Conservation (phyloP, 35 echinoderm and acorn worm genomes). For the Acanthaster planci region DNA sequence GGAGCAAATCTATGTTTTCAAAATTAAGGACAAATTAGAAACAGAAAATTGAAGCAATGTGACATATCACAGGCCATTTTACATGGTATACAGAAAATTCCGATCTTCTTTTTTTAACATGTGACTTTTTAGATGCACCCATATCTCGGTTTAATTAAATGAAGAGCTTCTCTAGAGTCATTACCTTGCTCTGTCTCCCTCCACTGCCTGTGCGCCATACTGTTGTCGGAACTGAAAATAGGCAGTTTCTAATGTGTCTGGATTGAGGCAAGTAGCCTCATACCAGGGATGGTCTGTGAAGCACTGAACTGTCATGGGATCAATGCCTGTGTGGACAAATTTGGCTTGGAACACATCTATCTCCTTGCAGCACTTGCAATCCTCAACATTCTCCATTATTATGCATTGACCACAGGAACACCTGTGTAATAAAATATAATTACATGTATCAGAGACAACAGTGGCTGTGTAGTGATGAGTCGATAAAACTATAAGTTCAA, state of each 20-base stretch:
- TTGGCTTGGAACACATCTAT: background rate
- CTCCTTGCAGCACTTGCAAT: slow-evolving; percentile 6
- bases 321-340: background rate
- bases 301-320: background rate
- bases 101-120: too few species aligned
- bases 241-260: background rate
- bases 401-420: background rate
- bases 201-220: background rate
- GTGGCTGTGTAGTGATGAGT: too few species aligned
- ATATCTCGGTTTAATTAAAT: too few species aligned
- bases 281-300: slow-evolving; percentile 17
- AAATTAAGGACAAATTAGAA: too few species aligned
- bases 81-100: too few species aligned
- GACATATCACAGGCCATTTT: too few species aligned
- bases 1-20: too few species aligned
- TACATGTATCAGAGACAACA: background rate
- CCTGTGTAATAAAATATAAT: background rate
- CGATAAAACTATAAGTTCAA: too few species aligned
- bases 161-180: too few species aligned
- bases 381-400: background rate
- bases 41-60: too few species aligned
- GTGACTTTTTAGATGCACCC: too few species aligned
- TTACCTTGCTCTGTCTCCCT: background rate
- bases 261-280: slow-evolving; percentile 1
- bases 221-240: background rate